Conservation (phyloP, 2,888 invertebrate genomes). For the Xiphydria camelus region DNA sequence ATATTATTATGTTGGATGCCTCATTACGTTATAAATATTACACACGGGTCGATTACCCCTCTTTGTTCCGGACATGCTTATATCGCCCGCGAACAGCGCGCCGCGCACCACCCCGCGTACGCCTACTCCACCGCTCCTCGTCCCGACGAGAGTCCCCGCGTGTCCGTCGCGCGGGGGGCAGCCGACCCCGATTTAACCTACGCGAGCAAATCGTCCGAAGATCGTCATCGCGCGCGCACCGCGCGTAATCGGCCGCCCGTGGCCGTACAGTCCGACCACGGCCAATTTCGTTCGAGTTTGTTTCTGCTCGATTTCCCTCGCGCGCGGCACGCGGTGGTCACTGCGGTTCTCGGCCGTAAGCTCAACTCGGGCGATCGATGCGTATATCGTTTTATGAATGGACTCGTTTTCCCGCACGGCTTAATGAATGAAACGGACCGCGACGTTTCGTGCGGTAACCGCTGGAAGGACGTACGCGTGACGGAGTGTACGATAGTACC, state of each 20-base stretch:
- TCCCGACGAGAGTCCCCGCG: constrained; percentile 1
- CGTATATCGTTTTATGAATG: too few species aligned
- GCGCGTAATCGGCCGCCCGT: neutral
- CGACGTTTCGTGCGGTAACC: too few species aligned
- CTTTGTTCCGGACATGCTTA: constrained; percentile 42
- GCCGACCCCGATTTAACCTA: constrained; percentile 37
- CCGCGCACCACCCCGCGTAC: constrained; percentile 18
- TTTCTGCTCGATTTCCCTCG: constrained; percentile 20
- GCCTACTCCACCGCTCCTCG: constrained; percentile 9
- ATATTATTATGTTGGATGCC: constrained; percentile 47
- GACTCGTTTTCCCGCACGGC: too few species aligned
- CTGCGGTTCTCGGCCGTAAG: neutral
- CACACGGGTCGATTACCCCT: constrained; percentile 45
- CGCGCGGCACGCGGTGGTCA: neutral
- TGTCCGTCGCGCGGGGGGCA: constrained; percentile 15
- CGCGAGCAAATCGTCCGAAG: constrained; percentile 23
- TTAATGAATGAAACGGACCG: too few species aligned
- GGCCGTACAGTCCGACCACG: neutral
- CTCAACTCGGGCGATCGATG: neutral
- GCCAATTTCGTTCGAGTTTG: constrained; percentile 11
- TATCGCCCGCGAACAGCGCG: constrained; percentile 41
- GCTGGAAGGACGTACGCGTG: too few species aligned
- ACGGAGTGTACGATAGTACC: too few species aligned
- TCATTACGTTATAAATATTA: constrained; percentile 52
- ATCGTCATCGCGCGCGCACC: constrained; percentile 1